phyloP scores from a whole-genome alignment of 1,140 invertebrate species.

The Melitaea cinxia region DNA sequence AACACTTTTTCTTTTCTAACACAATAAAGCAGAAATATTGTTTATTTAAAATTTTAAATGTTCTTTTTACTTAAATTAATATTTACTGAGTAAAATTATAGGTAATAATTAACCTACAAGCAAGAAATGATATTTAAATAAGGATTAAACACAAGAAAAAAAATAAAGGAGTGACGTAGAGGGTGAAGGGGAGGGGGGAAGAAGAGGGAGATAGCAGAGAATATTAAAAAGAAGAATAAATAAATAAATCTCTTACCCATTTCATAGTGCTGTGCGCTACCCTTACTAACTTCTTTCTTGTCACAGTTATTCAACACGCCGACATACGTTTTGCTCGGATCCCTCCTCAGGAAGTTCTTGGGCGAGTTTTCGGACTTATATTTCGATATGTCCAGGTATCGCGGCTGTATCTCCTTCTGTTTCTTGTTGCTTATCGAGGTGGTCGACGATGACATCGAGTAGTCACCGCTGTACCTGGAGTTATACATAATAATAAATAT shows the following conservation, averaged over 20 bases:
- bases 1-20: too few relatives aligned
- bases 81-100: background rate
- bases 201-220: too few relatives aligned
- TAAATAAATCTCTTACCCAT: slow-evolving; percentile 57
- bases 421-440: slow-evolving; percentile 67
- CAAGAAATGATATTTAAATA: too few relatives aligned
- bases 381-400: slow-evolving; percentile 83
- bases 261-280: slow-evolving; percentile 67
- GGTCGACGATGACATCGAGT: slow-evolving; percentile 78
- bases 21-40: too few relatives aligned
- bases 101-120: too few relatives aligned
- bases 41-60: too few relatives aligned
- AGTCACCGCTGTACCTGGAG: slow-evolving; percentile 76
- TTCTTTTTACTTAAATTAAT: background rate
- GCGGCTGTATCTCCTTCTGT: slow-evolving; percentile 66
- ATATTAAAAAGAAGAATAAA: background rate
- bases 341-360: slow-evolving; percentile 81
- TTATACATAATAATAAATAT: slow-evolving; percentile 6
- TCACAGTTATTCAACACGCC: slow-evolving; percentile 54
- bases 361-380: slow-evolving; percentile 79
- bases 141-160: too few relatives aligned
- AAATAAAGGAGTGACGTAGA: too few relatives aligned
- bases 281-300: slow-evolving; percentile 52
- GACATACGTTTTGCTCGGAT: slow-evolving; percentile 83
- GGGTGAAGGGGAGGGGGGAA: too few relatives aligned